Evolutionary conservation across 30 jellyfish, hydroid and myxozoan genomes (phyloP).

Genomic region (Aurelia coerulea): DNA sequence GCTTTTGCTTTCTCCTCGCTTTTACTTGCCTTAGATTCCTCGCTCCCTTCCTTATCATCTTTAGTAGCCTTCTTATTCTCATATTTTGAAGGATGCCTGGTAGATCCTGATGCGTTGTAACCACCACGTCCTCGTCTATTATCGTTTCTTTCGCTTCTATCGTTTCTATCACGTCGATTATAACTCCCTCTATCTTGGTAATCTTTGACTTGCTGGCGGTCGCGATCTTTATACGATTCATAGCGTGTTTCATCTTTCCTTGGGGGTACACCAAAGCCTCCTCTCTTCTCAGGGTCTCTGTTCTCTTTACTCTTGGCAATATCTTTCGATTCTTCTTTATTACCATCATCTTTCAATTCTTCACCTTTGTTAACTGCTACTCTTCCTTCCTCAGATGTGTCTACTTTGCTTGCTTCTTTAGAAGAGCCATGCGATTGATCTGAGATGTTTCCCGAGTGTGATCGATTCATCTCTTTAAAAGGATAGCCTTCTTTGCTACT

Average conservation of each 20-base stretch:
- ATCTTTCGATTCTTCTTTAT: constrained; percentile 29
- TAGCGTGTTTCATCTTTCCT: constrained; percentile 9
- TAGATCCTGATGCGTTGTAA: not conserved
- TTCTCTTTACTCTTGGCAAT: constrained; percentile 30
- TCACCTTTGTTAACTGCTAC: constrained; percentile 29
- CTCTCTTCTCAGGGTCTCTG: constrained; percentile 37
- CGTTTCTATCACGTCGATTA: constrained; percentile 20
- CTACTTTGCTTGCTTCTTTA: constrained; percentile 5
- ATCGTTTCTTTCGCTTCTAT: constrained; percentile 18
- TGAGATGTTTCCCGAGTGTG: constrained; percentile 16
- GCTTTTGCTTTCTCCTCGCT: constrained; percentile 18
- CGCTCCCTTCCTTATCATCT: not conserved
- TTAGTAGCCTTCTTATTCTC: not conserved
- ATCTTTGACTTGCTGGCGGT: constrained; percentile 23
- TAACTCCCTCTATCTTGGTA: constrained; percentile 15
- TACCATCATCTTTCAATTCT: constrained; percentile 20
- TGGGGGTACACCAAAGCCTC: constrained; percentile 7
- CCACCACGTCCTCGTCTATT: constrained; percentile 25
- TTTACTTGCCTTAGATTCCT: constrained; percentile 5
- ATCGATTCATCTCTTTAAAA: constrained; percentile 17
- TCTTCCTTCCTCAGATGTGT: not conserved
- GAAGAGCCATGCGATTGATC: constrained; percentile 34
- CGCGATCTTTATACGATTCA: constrained; percentile 22
- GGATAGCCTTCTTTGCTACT: constrained; percentile 30
- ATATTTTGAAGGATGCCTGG: not conserved